Conservation (phyloP, 2,888 invertebrate genomes). For the Toxonevra muliebris region DNA sequence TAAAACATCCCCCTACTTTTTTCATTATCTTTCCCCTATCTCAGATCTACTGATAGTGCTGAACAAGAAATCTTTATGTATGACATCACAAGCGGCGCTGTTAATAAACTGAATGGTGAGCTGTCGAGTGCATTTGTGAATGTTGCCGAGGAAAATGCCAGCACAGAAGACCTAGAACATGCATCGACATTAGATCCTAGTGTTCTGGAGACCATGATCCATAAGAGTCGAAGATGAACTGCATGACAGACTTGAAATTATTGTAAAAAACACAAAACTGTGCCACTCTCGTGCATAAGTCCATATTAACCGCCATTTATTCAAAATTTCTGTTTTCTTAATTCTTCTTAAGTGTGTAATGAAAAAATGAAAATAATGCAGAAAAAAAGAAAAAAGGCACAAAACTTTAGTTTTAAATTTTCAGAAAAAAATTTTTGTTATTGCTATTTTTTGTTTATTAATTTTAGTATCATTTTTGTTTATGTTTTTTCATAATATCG, state of each 20-base stretch:
- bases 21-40: background rate
- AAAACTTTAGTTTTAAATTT: background rate
- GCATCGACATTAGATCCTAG: conserved; percentile 64
- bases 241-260: background rate
- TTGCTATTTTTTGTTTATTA: background rate
- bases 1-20: too few species aligned
- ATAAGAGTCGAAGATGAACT: conserved; percentile 51
- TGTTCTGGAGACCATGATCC: conserved; percentile 60
- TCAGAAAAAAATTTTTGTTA: background rate
- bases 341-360: background rate
- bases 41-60: conserved; percentile 57
- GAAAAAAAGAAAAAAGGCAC: background rate
- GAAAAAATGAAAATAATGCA: background rate
- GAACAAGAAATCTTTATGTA: conserved; percentile 89
- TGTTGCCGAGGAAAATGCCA: conserved; percentile 85
- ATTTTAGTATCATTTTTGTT: too few species aligned
- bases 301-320: conserved; percentile 21
- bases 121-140: conserved; percentile 85
- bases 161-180: conserved; percentile 72
- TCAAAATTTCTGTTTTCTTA: conserved; percentile 5
- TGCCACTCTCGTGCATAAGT: conserved; percentile 19
- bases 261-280: conserved; percentile 1
- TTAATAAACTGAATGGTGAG: conserved; percentile 82
- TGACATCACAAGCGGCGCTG: conserved; percentile 77
- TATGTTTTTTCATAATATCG: too few species aligned